These are phyloP conservation scores for Brassicogethes aeneus DNA, from an alignment of 2,888 invertebrate genomes.

Conservation along the genomic window DNA sequence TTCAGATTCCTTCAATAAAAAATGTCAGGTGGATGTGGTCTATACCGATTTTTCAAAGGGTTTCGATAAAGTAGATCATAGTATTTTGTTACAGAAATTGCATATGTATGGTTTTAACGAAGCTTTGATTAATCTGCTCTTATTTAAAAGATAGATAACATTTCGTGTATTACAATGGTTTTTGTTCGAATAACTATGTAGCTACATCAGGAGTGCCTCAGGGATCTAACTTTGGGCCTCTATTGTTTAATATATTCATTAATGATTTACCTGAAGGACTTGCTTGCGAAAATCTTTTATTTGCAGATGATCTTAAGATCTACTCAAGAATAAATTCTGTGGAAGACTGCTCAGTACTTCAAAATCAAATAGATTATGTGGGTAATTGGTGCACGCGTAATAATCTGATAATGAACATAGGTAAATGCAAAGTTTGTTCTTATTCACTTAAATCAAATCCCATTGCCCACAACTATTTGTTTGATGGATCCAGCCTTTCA, in stretches of 20 bases:
- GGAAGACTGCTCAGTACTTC: constrained; percentile 1
- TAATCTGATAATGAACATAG: background rate
- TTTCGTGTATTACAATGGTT: constrained; percentile 4
- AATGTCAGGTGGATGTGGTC: background rate
- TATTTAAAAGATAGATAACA: constrained; percentile 4
- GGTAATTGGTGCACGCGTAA: background rate
- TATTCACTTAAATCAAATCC: background rate
- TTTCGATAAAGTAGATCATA: constrained; percentile 2
- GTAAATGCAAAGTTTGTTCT: constrained; percentile 1
- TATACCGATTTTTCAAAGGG: constrained; percentile 6
- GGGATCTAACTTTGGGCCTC: constrained; percentile 2
- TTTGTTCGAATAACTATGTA: background rate
- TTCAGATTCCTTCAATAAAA: background rate
- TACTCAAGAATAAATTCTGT: constrained; percentile 1
- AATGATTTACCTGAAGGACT: constrained; percentile 1
- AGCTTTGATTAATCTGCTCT: background rate
- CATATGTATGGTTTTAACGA: constrained; percentile 4
- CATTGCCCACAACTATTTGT: background rate
- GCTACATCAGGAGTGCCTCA: constrained; percentile 1
- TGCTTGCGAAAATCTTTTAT: constrained; percentile 5
- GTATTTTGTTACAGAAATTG: constrained; percentile 4
- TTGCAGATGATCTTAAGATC: constrained; percentile 6
- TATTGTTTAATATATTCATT: constrained; percentile 5
- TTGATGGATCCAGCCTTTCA: background rate
- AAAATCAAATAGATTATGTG: constrained; percentile 3